Base-by-base conservation (phyloP, 2,888 invertebrate genomes). In the Spilosoma lubricipeda region DNA sequence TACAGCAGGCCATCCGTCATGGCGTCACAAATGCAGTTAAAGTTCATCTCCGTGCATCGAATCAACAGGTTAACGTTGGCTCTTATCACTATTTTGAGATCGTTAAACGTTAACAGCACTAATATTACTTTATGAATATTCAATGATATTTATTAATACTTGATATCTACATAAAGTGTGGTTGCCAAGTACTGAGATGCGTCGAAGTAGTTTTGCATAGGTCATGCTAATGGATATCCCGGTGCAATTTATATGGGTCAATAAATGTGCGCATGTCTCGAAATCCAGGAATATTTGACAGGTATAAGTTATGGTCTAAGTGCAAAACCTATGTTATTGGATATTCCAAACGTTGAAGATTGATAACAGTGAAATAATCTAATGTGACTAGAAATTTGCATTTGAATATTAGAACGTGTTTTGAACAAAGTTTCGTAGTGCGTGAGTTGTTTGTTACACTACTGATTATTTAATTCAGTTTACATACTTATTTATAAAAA, bases 261-360 rank as follows among this genome's bases (percentile, higher is more conserved):
- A 81, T 81, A 82, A 56, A 78, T 77, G 77, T 70, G 84, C 84
- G 84, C 83, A 83, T 84, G 84, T 80, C 75, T 83, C 80, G 71
- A 77, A 75, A 67, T 66, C 56, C 71, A 77, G 77, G 80, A 76
- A 80, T 73, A 76, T 78, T 78, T 78, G 74, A 71, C 77, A 77
- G 76, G 74, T 76, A 71, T 72, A 75, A 76, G 80, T 71, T 77
- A 70, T 36, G 33, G 18, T 23, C 9, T 52, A 64, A 42, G 9
- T 27, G 56, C 56, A 59, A n/a, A 3, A 7, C 23, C 1, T n/a
- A 27, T 11, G 56, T 3, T n/a, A 27, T 59, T n/a, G 56, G 3
- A 27, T 59, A 3, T 27, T 11, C 27, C 0, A 27, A 3, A n/a
- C 27, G 8, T 23, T 52, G 23, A 23, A 23, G 9, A 23, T 52